These are phyloP conservation scores for Ichneumoninae sp. DNA, from an alignment of 2,888 invertebrate genomes.

Conservation along the genomic window DNA sequence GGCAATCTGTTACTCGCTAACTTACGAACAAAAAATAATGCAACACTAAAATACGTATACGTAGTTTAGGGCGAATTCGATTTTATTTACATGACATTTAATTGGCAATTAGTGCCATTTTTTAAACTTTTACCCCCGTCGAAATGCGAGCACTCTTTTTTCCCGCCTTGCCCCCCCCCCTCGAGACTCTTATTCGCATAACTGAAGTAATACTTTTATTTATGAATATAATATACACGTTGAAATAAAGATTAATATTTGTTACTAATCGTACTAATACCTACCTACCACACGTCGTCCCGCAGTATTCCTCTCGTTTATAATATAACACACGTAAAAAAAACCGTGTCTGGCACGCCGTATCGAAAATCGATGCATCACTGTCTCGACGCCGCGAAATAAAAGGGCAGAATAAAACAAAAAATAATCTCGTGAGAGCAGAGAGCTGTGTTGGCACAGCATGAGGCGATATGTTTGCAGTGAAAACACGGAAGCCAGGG, in stretches of 20 bases:
- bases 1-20: slow-evolving; percentile 72
- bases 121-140: slow-evolving; percentile 70
- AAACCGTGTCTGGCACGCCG: slow-evolving; percentile 4
- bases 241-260: slow-evolving; percentile 82
- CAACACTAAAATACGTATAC: slow-evolving; percentile 78
- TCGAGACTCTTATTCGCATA: slow-evolving; percentile 75
- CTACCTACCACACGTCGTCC: slow-evolving; percentile 42
- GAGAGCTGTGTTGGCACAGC: slow-evolving; percentile 32
- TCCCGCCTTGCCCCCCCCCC: slow-evolving; percentile 24
- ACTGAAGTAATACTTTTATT: slow-evolving; percentile 81
- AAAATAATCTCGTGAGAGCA: slow-evolving; percentile 24
- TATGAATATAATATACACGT: slow-evolving; percentile 82
- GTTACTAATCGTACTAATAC: slow-evolving; percentile 78
- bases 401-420: slow-evolving; percentile 43
- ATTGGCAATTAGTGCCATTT: slow-evolving; percentile 82
- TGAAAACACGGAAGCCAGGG: slow-evolving; percentile 26
- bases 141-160: slow-evolving; percentile 50
- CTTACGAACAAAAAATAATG: slow-evolving; percentile 78
- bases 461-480: slow-evolving; percentile 16
- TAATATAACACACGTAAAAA: neutral
- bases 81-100: slow-evolving; percentile 78
- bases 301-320: slow-evolving; percentile 5
- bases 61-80: slow-evolving; percentile 77
- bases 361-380: slow-evolving; percentile 46
- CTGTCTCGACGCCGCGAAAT: slow-evolving; percentile 41